Evolutionary conservation across 2,888 invertebrate genomes (phyloP).

Genomic region (Drosophila borborema): DNA sequence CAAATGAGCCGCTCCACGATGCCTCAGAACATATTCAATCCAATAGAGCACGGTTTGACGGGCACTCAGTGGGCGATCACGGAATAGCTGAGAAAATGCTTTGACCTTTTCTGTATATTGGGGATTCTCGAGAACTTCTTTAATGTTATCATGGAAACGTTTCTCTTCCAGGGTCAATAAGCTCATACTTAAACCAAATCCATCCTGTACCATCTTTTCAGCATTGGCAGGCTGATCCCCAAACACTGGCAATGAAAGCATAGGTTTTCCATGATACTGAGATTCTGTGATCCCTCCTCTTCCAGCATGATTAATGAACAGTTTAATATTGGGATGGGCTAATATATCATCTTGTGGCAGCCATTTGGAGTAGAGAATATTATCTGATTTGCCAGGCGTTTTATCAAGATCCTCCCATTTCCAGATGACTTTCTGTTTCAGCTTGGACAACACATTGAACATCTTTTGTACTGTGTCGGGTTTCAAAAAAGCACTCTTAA

Average conservation of each 20-base stretch:
- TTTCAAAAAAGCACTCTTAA: constrained; percentile 84
- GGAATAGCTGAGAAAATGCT: constrained; percentile 85
- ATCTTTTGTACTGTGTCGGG: constrained; percentile 86
- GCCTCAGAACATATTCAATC: constrained; percentile 87
- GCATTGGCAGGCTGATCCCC: constrained; percentile 81
- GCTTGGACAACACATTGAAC: constrained; percentile 86
- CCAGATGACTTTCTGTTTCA: constrained; percentile 89
- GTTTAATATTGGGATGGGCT: constrained; percentile 87
- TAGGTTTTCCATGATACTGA: constrained; percentile 87
- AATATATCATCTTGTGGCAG: constrained; percentile 89
- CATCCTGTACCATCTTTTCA: constrained; percentile 56
- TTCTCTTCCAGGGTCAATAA: constrained; percentile 57
- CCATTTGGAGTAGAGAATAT: constrained; percentile 87
- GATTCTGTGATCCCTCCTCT: constrained; percentile 88
- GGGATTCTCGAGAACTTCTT: constrained; percentile 65
- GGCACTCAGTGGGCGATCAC: constrained; percentile 86
- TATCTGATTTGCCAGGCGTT: constrained; percentile 83
- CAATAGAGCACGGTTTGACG: constrained; percentile 86
- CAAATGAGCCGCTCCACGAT: constrained; percentile 86
- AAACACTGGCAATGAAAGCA: constrained; percentile 82
- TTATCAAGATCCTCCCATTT: constrained; percentile 88
- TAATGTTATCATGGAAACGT: constrained; percentile 40
- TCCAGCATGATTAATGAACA: constrained; percentile 89
- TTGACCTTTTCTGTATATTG: constrained; percentile 77
- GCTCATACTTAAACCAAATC: constrained; percentile 71